phyloP scores from a whole-genome alignment of 2,113 vertebrate species.

The Sminthopsis crassicaudata region DNA sequence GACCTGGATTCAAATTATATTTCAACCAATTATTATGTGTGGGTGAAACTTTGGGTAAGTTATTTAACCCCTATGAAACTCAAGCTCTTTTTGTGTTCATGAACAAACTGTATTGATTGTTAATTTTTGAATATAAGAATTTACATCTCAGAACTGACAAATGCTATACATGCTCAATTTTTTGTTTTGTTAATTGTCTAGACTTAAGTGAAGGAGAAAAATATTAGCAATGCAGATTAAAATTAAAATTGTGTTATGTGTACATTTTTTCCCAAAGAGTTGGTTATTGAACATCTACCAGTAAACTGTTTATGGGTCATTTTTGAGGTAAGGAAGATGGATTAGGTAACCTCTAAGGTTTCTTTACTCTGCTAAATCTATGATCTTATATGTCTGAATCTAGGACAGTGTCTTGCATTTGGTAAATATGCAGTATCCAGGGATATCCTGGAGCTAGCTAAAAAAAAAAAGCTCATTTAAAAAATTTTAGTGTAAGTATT shows the following conservation, averaged over 20 bases:
- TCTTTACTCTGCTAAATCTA: no score
- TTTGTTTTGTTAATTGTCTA: not conserved
- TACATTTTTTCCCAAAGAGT: not conserved
- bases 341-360: no score
- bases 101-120: not conserved
- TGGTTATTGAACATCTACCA: not conserved
- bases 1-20: not conserved
- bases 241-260: not conserved
- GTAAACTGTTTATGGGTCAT: not conserved
- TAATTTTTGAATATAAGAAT: not conserved
- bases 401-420: no score
- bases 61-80: not conserved
- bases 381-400: no score
- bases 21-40: not conserved
- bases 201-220: not conserved
- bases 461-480: not conserved
- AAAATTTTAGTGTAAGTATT: not conserved
- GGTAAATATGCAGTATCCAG: not conserved
- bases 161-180: not conserved
- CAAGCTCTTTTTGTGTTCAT: not conserved
- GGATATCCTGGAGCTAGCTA: not conserved
- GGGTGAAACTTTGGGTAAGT: slow-evolving; percentile 23
- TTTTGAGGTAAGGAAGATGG: no score
- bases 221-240: not conserved
- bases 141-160: not conserved